A percentile compares a stretch with the other conserved stretches of the same genome.
Evolutionary conservation across 2,797 vertebrate species (phyloP).

Genomic region (Carcharodon carcharias): DNA sequence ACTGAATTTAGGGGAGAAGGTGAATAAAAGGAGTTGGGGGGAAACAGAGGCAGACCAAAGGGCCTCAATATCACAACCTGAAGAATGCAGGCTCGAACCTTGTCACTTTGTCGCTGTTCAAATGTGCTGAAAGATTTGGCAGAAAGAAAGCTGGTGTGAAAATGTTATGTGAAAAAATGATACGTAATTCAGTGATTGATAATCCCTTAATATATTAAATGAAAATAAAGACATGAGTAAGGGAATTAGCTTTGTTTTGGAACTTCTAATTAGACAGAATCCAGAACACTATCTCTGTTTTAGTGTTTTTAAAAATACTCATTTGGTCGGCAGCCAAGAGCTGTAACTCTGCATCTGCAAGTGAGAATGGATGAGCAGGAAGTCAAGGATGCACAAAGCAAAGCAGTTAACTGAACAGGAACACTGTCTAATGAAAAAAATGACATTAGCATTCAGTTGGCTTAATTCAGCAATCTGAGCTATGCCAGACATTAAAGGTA

Average conservation of each 20-base stretch:
- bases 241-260: not conserved
- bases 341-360: not conserved
- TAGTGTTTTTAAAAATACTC: not conserved
- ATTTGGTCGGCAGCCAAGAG: not conserved
- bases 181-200: constrained; percentile 19
- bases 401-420: not conserved
- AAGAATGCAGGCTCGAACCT: not conserved
- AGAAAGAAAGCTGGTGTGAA: not conserved
- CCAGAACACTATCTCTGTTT: not conserved
- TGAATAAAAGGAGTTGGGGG: not conserved
- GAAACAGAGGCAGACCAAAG: not conserved
- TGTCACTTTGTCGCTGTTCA: not conserved
- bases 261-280: not conserved
- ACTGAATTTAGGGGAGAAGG: not conserved
- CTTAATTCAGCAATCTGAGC: not conserved
- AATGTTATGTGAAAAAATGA: not conserved
- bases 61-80: not conserved
- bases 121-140: not conserved
- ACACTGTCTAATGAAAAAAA: not conserved
- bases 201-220: not conserved
- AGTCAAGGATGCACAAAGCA: not conserved
- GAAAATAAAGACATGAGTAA: not conserved
- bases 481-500: not conserved
- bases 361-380: not conserved
- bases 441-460: not conserved